Percentiles rank a stretch among this genome's conserved stretches.
Conservation (phyloP, 1,140 invertebrate species). For the Caenorhabditis tropicalis region DNA sequence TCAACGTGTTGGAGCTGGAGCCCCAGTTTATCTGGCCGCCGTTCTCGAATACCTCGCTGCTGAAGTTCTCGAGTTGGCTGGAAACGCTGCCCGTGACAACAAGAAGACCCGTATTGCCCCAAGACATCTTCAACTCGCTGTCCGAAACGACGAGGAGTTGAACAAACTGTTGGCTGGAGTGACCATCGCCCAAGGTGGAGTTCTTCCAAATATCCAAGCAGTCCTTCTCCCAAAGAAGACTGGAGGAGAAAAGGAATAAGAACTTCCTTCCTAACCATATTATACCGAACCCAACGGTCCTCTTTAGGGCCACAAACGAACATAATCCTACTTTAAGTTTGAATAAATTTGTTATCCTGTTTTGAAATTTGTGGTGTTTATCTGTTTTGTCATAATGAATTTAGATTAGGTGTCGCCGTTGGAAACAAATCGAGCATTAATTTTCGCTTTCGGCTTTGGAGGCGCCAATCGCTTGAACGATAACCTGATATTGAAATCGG, state of each 20-base stretch:
- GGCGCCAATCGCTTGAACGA: too few species aligned
- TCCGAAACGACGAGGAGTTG: conserved; percentile 86
- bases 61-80: conserved; percentile 76
- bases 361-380: too few species aligned
- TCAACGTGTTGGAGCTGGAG: conserved; percentile 79
- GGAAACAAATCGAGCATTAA: too few species aligned
- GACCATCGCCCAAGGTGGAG: conserved; percentile 84
- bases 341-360: too few species aligned
- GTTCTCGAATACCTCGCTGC: conserved; percentile 76
- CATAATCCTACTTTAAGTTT: too few species aligned
- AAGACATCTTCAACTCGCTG: conserved; percentile 76
- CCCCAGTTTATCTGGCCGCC: conserved; percentile 80
- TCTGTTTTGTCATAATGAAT: too few species aligned
- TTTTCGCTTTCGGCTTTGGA: too few species aligned
- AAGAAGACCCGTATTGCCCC: conserved; percentile 75
- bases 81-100: conserved; percentile 79
- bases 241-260: conserved; percentile 34
- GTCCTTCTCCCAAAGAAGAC: conserved; percentile 80
- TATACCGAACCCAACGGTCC: too few species aligned
- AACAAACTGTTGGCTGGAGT: conserved; percentile 82
- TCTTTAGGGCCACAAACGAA: too few species aligned
- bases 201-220: conserved; percentile 82
- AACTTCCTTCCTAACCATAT: too few species aligned
- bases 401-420: too few species aligned
- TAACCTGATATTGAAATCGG: too few species aligned